Conservation (phyloP, 2,797 vertebrate species). For the Tamandua tetradactyla region DNA sequence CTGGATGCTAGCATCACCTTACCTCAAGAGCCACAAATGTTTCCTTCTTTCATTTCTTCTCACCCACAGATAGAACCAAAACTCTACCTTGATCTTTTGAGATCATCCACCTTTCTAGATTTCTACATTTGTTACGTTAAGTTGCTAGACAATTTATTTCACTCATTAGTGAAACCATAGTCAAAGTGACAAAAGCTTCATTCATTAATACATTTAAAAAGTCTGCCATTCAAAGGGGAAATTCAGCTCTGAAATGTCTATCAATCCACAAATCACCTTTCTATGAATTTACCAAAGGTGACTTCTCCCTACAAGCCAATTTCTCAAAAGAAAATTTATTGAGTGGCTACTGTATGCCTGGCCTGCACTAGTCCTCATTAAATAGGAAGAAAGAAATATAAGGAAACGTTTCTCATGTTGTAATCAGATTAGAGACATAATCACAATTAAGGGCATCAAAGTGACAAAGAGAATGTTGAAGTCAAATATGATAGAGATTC, state of each 20-base stretch:
- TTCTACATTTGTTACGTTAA: neutral
- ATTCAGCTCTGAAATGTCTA: neutral
- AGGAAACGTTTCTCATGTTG: neutral
- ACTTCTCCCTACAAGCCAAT: neutral
- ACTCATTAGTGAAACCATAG: neutral
- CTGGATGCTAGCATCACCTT: conserved; percentile 78
- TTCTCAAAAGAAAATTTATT: neutral
- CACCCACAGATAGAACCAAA: conserved; percentile 75
- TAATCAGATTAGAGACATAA: neutral
- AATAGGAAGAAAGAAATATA: neutral
- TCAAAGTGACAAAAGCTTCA: neutral
- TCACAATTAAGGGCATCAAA: neutral
- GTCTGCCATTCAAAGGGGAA: neutral
- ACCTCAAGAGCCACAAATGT: conserved; percentile 85
- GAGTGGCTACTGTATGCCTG: neutral
- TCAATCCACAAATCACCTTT: neutral
- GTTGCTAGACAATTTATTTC: neutral
- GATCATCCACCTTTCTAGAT: conserved; percentile 61
- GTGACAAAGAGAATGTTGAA: neutral
- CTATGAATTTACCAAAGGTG: conserved; percentile 3
- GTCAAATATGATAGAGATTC: neutral
- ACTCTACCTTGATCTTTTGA: conserved; percentile 62
- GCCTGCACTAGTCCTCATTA: neutral
- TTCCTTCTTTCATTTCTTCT: conserved; percentile 82
- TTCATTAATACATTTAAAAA: neutral